Percentiles rank a stretch among this genome's conserved stretches.
These are phyloP conservation scores for Drosophila kambysellisi DNA, from an alignment of 2,888 invertebrate genomes.

Conservation along the genomic window DNA sequence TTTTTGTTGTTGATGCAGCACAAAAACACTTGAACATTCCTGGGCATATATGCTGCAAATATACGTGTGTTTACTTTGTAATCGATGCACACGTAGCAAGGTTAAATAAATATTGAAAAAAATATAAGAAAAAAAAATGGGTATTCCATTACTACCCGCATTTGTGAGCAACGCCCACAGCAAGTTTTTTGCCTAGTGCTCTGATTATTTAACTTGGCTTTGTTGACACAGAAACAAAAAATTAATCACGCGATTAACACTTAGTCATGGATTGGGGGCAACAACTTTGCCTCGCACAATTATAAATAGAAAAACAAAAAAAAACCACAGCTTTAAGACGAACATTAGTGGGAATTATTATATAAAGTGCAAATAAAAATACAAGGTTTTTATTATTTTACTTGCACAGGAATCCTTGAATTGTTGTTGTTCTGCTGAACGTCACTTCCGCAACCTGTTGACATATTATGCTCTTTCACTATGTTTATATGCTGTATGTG, in stretches of 20 bases:
- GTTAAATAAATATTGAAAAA: slow-evolving; percentile 50
- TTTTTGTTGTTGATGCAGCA: slow-evolving; percentile 15
- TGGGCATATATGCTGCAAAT: slow-evolving; percentile 3
- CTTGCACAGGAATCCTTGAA: slow-evolving; percentile 45
- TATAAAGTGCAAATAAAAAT: not conserved
- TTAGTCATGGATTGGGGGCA: slow-evolving; percentile 24
- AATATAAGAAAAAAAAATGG: slow-evolving; percentile 48
- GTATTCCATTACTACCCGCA: slow-evolving; percentile 36
- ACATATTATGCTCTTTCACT: slow-evolving; percentile 53
- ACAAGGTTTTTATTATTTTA: slow-evolving; percentile 19
- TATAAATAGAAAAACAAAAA: too few relatives aligned
- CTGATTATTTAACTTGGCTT: slow-evolving; percentile 41
- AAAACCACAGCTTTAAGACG: not conserved
- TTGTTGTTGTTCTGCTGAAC: slow-evolving; percentile 16
- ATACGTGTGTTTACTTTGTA: slow-evolving; percentile 49
- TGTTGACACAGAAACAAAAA: slow-evolving; percentile 52
- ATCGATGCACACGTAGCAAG: slow-evolving; percentile 67
- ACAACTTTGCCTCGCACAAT: slow-evolving; percentile 10
- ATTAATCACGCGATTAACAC: slow-evolving; percentile 32
- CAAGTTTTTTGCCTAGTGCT: slow-evolving; percentile 26
- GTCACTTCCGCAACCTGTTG: slow-evolving; percentile 75
- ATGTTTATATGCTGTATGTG: slow-evolving; percentile 29
- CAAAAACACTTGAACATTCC: slow-evolving; percentile 31
- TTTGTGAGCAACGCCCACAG: slow-evolving; percentile 34
- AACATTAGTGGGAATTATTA: not conserved